phyloP scores from a whole-genome alignment of 2,797 vertebrate species.

The Astyanax mexicanus region DNA sequence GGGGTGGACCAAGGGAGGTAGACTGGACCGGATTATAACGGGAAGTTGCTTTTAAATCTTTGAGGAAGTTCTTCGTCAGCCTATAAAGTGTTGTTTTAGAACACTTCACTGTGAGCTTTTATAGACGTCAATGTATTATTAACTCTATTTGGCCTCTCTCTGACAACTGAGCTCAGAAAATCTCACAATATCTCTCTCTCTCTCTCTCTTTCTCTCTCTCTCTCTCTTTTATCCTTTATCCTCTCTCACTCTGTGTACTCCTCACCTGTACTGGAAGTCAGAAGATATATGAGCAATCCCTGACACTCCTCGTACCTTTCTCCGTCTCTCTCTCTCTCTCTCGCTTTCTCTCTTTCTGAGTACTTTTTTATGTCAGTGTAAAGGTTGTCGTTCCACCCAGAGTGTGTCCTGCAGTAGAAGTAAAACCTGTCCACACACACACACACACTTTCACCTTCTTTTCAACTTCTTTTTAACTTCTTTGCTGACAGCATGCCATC shows the following conservation, averaged over 20 bases:
- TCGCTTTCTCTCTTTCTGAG: neutral
- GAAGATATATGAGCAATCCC: no score
- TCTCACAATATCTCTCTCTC: no score
- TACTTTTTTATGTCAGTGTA: conserved; percentile 8
- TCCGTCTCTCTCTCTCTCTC: no score
- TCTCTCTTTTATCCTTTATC: neutral
- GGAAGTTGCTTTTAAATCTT: neutral
- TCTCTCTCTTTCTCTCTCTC: neutral
- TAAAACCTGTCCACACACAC: neutral
- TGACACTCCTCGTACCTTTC: no score
- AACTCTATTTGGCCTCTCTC: neutral
- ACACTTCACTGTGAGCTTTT: neutral
- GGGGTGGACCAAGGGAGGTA: no score
- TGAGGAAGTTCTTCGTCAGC: neutral
- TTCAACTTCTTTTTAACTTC: conserved; percentile 22
- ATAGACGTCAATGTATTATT: neutral
- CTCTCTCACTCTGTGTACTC: neutral
- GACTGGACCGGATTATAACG: no score
- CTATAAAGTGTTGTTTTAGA: no score
- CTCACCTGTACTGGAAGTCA: neutral
- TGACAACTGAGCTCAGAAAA: no score
- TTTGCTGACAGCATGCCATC: conserved; percentile 73
- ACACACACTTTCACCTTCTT: neutral
- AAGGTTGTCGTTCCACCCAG: conserved; percentile 19
- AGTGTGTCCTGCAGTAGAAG: neutral